Evolutionary conservation across 2,888 invertebrate species (phyloP), one percentile per base, ranked within the genome.

Genomic region (Conistra vaccinii): DNA sequence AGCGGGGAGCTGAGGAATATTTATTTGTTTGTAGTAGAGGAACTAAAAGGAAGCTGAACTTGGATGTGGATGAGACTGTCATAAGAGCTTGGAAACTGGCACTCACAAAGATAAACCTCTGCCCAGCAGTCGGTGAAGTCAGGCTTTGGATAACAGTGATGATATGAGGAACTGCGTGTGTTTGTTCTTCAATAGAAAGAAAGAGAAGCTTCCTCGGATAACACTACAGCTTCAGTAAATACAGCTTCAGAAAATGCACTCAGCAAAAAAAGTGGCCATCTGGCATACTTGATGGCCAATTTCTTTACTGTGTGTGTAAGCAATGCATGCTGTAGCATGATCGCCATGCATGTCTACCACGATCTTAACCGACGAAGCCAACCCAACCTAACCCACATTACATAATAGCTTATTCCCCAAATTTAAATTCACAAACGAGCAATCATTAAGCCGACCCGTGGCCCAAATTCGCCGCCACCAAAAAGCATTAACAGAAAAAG

Each of bases 401-500:
- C 62, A 60, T 60, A 70, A 80, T 58, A 66, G 61, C 71, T 67
- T 76, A 85, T 69, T 60, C 51, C 65, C 62, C 55, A 39, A 76
- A 85, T 12, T 23, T 29, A 70, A 83, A 74, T 71, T 72, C 60
- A 57, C 63, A 63, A 76, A 81, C 58, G 60, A 62, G 58, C 58
- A 48, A 32, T 68, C 67, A 80, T 83, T 73, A 75, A 45, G 42
- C 70, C 66, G 20, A 42, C 60, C 66, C 63, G 51, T 32, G 57
- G 53, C 57, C 69, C 58, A 75, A 74, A 83, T 78, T 42, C 66
- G n/a, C 23, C 32, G 51, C 69, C 48, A 61, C 66, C 57, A 58
- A 85, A 82, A 78, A 79, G 76, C 83, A 83, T 85, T 71, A 81
- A 66, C 72, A 77, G 73, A 62, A 76, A 84, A 88, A 85, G 82